A percentile compares a stretch with the other conserved stretches of the same genome.
These are phyloP conservation scores for Ariopsis seemanni DNA, from an alignment of 2,113 vertebrate species.

Conservation along the genomic window DNA sequence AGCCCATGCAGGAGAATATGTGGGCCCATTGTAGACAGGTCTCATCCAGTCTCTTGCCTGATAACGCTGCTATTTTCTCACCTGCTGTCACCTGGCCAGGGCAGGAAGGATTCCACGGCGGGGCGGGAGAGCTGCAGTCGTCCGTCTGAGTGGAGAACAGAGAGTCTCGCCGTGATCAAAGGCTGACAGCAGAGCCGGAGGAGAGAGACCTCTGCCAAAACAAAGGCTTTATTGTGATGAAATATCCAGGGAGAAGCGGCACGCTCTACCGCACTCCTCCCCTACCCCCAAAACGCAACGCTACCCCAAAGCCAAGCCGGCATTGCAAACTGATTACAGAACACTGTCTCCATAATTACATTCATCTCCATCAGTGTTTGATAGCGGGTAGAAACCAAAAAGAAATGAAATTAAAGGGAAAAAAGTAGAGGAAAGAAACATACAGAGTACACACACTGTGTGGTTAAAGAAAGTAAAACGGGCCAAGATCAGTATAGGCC, in stretches of 20 bases:
- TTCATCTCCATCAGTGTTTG: conserved; percentile 19
- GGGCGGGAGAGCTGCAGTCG: conserved; percentile 41
- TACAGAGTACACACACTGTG: conserved; percentile 13
- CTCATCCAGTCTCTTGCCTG: conserved; percentile 29
- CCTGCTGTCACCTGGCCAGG: conserved; percentile 54
- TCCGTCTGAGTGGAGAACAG: conserved; percentile 40
- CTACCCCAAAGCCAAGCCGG: conserved; percentile 49
- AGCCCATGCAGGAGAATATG: conserved; percentile 34
- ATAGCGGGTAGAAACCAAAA: conserved; percentile 12
- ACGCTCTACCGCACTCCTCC: conserved; percentile 57
- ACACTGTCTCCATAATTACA: conserved; percentile 22
- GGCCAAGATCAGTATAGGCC: conserved; percentile 3
- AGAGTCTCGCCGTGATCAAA: conserved; percentile 71
- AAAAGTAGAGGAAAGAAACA: conserved; percentile 6
- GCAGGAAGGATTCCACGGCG: conserved; percentile 43
- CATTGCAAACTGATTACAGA: conserved; percentile 59
- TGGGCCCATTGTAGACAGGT: conserved; percentile 43
- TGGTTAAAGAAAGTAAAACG: neutral
- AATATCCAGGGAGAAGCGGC: conserved; percentile 59
- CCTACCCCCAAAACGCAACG: conserved; percentile 36
- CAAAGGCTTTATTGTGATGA: conserved; percentile 72
- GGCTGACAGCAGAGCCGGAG: conserved; percentile 71
- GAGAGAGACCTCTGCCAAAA: conserved; percentile 70
- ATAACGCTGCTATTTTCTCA: conserved; percentile 45
- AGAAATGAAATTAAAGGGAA: neutral